Percentiles rank a stretch among this genome's conserved stretches.
Conservation (phyloP, 2,888 invertebrate genomes). For the Griposia aprilina region DNA sequence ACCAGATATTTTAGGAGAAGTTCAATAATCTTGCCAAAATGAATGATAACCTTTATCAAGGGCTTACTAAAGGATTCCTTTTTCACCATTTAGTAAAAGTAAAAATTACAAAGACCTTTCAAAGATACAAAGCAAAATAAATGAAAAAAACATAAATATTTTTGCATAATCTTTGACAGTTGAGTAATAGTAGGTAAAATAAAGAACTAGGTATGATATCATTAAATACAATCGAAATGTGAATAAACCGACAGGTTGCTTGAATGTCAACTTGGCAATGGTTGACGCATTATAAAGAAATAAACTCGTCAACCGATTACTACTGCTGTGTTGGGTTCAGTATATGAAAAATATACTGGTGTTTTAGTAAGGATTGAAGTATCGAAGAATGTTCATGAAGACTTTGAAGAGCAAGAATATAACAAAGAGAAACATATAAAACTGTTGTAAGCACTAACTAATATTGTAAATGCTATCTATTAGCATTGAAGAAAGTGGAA, state of each 20-base stretch:
- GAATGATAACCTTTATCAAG: not conserved
- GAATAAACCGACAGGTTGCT: constrained; percentile 47
- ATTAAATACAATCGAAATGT: constrained; percentile 55
- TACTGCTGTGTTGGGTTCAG: constrained; percentile 44
- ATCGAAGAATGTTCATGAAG: not conserved
- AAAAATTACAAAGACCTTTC: constrained; percentile 22
- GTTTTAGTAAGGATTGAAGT: not conserved
- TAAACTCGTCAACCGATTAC: constrained; percentile 44
- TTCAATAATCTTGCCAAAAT: no score
- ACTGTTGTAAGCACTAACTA: no score
- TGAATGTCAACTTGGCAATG: constrained; percentile 64
- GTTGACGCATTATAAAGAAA: constrained; percentile 62
- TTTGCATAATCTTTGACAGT: constrained; percentile 20
- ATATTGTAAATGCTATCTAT: not conserved
- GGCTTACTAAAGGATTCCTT: not conserved
- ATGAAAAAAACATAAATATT: constrained; percentile 12
- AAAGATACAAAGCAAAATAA: not conserved
- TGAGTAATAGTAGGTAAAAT: constrained; percentile 36
- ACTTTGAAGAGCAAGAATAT: not conserved
- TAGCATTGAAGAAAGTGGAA: no score
- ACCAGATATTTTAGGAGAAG: no score
- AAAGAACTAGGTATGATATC: constrained; percentile 43
- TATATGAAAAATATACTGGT: not conserved
- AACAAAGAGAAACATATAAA: not conserved
- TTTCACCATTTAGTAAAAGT: not conserved